These are phyloP conservation scores for Sardina pilchardus DNA, from an alignment of 2,113 vertebrate genomes.

Conservation along the genomic window DNA sequence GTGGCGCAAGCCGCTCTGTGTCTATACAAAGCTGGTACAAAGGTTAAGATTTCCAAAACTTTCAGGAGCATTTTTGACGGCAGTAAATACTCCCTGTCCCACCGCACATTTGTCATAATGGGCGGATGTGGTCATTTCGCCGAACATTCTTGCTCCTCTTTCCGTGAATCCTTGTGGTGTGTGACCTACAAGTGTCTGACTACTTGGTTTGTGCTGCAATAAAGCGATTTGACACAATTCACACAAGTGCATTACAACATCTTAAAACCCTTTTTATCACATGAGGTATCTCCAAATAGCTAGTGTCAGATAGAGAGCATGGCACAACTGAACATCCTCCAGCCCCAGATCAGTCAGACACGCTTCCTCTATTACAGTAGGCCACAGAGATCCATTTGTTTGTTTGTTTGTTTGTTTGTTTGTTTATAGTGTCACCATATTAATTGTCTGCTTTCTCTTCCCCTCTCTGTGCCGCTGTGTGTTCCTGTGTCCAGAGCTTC, in stretches of 20 bases:
- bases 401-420: background rate
- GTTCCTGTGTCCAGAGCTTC: slow-evolving; percentile 66
- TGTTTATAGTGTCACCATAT: background rate
- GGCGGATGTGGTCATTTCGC: background rate
- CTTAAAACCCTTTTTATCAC: background rate
- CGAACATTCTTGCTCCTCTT: background rate
- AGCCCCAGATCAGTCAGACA: background rate
- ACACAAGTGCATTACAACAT: background rate
- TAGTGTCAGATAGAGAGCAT: background rate
- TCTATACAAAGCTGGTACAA: no score
- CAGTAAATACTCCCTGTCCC: background rate
- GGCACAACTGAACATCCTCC: background rate
- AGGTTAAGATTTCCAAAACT: background rate
- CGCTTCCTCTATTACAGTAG: background rate
- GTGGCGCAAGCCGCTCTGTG: no score
- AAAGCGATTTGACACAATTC: background rate
- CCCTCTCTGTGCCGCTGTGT: slow-evolving; percentile 16
- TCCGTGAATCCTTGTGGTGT: background rate
- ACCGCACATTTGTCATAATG: background rate
- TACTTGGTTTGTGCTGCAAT: background rate
- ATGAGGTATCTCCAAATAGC: background rate
- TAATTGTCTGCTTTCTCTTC: slow-evolving; percentile 37
- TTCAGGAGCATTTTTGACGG: background rate
- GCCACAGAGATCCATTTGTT: background rate
- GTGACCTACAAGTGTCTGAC: background rate